Conservation (phyloP, 2,888 invertebrate genomes). For the Lepeophtheirus nordmannii region DNA sequence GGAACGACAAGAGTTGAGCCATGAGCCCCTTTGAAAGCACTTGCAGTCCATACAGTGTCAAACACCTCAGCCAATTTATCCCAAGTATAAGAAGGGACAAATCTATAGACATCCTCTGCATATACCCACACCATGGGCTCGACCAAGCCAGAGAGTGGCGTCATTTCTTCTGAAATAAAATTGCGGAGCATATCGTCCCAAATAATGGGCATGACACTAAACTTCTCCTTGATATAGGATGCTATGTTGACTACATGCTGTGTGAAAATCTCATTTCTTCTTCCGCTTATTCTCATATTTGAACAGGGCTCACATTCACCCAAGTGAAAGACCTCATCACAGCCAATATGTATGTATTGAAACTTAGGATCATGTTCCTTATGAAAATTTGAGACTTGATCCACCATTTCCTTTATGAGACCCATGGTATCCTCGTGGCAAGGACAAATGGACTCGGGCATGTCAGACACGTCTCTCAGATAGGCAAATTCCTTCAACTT, state of each 20-base stretch:
- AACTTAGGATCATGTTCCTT: slow-evolving; percentile 27
- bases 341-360: slow-evolving; percentile 52
- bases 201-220: slow-evolving; percentile 36
- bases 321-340: slow-evolving; percentile 56
- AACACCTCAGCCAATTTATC: slow-evolving; percentile 47
- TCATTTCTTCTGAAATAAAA: slow-evolving; percentile 28
- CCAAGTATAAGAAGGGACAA: slow-evolving; percentile 32
- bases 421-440: slow-evolving; percentile 31
- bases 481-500: slow-evolving; percentile 32
- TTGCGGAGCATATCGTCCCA: slow-evolving; percentile 44
- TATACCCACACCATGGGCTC: slow-evolving; percentile 44
- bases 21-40: slow-evolving; percentile 58
- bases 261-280: slow-evolving; percentile 28
- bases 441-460: slow-evolving; percentile 34
- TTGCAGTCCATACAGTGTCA: slow-evolving; percentile 53
- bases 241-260: slow-evolving; percentile 33
- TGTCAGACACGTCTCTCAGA: slow-evolving; percentile 32
- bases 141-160: slow-evolving; percentile 36
- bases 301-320: slow-evolving; percentile 47
- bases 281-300: background rate
- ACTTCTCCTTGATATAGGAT: slow-evolving; percentile 32
- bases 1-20: slow-evolving; percentile 52
- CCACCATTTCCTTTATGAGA: slow-evolving; percentile 30
- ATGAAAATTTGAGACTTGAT: slow-evolving; percentile 35
- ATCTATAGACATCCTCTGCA: slow-evolving; percentile 30